Percentiles rank a stretch among this genome's conserved stretches.
Evolutionary conservation across 2,113 vertebrate species (phyloP).

Genomic region (Nipponia nippon): DNA sequence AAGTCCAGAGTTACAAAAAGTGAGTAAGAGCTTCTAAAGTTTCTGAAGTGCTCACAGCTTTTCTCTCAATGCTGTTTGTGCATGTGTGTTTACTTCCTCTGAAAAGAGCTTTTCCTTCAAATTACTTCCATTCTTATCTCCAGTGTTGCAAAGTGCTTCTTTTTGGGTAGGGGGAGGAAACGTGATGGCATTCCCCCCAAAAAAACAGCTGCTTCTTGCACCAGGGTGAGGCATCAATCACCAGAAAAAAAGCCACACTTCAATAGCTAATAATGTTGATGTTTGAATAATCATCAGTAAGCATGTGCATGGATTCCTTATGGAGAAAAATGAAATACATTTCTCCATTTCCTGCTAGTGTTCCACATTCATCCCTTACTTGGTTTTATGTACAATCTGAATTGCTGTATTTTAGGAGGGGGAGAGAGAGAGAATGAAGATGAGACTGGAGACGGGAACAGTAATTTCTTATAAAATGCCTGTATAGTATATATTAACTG

Average conservation of each 20-base stretch:
- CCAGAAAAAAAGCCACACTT: neutral
- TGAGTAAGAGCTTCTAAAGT: neutral
- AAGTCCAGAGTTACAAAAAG: neutral
- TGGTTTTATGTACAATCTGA: neutral
- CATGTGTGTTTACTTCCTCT: neutral
- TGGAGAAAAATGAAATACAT: neutral
- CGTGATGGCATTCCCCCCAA: accelerated
- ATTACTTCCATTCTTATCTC: neutral
- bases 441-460: neutral
- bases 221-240: neutral
- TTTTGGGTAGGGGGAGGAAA: neutral
- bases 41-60: neutral
- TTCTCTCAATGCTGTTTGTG: neutral
- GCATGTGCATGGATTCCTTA: neutral
- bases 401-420: neutral
- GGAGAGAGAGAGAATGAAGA: neutral
- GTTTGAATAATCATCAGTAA: neutral
- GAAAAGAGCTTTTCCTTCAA: neutral
- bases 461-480: neutral
- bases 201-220: neutral
- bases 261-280: neutral
- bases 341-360: neutral
- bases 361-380: neutral
- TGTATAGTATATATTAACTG: neutral
- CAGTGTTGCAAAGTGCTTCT: neutral